A percentile compares a stretch with the other conserved stretches of the same genome.
Conservation (phyloP, 2,888 invertebrate genomes). For the Brenthis hecate region DNA sequence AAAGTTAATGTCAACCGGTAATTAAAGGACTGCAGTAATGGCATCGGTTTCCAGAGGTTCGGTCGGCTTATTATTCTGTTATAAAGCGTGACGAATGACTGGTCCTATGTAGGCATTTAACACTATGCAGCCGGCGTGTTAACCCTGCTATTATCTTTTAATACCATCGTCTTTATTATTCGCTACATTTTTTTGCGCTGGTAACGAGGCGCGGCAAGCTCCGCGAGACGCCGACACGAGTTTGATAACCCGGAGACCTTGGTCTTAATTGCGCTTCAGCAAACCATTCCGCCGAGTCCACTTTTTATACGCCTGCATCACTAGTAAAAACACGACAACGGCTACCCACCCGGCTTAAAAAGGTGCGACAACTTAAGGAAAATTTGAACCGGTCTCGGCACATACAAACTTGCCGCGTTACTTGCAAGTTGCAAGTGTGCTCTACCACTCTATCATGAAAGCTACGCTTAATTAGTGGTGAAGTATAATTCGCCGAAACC, state of each 20-base stretch:
- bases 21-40: constrained; percentile 36
- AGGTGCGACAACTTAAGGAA: constrained; percentile 61
- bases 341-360: constrained; percentile 66
- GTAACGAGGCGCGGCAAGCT: constrained; percentile 69
- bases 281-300: constrained; percentile 77
- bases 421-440: constrained; percentile 50
- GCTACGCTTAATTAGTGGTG: constrained; percentile 42
- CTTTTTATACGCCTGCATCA: constrained; percentile 81
- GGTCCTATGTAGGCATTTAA: constrained; percentile 54
- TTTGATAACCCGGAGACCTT: constrained; percentile 83
- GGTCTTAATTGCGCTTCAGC: constrained; percentile 82
- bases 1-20: constrained; percentile 27
- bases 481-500: background rate
- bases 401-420: constrained; percentile 59
- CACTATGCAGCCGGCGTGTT: constrained; percentile 67
- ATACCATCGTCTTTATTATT: constrained; percentile 79
- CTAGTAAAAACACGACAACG: constrained; percentile 77
- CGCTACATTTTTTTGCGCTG: constrained; percentile 77
- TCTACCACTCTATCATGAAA: constrained; percentile 65
- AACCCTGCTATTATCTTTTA: constrained; percentile 77
- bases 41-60: constrained; percentile 33
- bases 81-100: constrained; percentile 49
- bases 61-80: constrained; percentile 44
- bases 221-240: constrained; percentile 73
- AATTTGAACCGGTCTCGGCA: constrained; percentile 56